Conservation (phyloP, 2,113 vertebrate genomes). For the Merops nubicus region DNA sequence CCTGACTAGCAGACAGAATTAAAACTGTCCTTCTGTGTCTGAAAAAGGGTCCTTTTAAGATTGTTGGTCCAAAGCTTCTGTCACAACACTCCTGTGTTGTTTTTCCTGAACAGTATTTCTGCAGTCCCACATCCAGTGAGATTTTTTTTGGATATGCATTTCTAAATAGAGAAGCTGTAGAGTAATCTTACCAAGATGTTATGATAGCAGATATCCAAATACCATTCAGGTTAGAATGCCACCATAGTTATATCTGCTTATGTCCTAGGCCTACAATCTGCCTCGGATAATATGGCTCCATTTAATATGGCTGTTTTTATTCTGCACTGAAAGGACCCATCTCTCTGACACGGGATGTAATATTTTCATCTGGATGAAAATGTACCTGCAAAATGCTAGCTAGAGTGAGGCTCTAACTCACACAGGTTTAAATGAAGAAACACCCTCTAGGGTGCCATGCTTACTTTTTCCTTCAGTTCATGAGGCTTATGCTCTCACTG, state of each 20-base stretch:
- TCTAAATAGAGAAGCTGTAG: not conserved
- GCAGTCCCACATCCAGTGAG: not conserved
- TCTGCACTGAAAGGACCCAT: not conserved
- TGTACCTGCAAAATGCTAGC: not conserved
- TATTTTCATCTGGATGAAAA: not conserved
- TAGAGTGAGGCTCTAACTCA: not conserved
- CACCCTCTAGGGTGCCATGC: not conserved
- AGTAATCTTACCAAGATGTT: not conserved
- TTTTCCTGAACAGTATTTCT: not conserved
- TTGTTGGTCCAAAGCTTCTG: not conserved
- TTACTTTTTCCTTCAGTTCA: not conserved
- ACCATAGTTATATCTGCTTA: not conserved
- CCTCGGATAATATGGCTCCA: not conserved
- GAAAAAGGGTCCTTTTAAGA: not conserved
- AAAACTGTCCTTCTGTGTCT: not conserved
- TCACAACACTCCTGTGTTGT: not conserved
- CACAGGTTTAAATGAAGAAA: not conserved
- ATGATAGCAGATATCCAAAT: not conserved
- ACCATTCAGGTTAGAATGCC: not conserved
- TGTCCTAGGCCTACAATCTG: not conserved
- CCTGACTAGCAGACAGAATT: not conserved
- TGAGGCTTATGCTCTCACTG: slow-evolving; percentile 3
- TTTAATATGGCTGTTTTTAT: not conserved
- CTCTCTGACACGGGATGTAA: not conserved
- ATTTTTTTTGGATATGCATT: not conserved